Conservation (phyloP, 2,113 vertebrate species). For the Tamias sibiricus region DNA sequence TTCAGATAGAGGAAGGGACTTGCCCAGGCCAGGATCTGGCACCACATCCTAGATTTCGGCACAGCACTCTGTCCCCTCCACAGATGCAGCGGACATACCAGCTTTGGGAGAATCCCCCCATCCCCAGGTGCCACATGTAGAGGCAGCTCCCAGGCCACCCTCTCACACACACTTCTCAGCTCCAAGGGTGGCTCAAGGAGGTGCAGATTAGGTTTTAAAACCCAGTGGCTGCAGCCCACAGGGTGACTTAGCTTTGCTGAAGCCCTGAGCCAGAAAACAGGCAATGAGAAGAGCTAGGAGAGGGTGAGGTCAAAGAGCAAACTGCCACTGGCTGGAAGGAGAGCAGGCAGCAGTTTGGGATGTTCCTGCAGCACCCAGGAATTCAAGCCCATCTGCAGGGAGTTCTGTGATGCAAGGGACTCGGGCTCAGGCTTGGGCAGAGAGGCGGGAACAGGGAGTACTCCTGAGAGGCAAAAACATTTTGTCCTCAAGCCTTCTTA, state of each 20-base stretch:
- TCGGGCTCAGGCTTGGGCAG: not conserved
- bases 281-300: not conserved
- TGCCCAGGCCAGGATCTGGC: too few relatives aligned
- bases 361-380: not conserved
- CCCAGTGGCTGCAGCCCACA: not conserved
- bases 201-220: not conserved
- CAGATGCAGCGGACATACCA: not conserved
- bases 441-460: slow-evolving; percentile 42
- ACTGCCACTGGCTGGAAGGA: not conserved
- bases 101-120: not conserved
- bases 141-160: not conserved
- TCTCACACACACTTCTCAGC: not conserved
- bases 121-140: not conserved
- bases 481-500: slow-evolving; percentile 64
- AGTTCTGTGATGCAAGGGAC: not conserved
- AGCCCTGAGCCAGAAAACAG: not conserved
- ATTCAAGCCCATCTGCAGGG: not conserved
- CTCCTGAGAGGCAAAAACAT: slow-evolving; percentile 60
- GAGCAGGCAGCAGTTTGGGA: not conserved
- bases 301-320: not conserved
- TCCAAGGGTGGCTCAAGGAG: not conserved
- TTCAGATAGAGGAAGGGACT: not conserved
- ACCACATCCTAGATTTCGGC: not conserved
- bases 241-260: not conserved
- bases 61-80: not conserved